These are phyloP conservation scores for Notodonta ziczac DNA, from an alignment of 2,888 invertebrate genomes.

Conservation along the genomic window DNA sequence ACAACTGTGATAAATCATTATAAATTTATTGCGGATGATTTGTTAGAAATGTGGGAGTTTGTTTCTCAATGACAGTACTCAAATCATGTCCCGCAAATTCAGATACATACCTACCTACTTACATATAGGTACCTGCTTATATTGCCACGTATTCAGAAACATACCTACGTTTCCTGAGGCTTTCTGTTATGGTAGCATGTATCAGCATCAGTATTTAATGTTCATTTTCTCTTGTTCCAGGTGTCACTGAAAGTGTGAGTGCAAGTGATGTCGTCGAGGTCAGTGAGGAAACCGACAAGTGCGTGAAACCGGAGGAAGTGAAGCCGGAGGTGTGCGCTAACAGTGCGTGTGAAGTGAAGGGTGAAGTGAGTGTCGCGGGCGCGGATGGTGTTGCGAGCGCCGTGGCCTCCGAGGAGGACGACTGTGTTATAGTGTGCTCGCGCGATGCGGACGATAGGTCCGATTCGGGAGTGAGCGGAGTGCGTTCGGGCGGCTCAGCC, in stretches of 20 bases:
- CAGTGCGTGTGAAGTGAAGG: conserved; percentile 78
- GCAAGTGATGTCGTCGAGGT: conserved; percentile 75
- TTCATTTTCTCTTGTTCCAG: conserved; percentile 66
- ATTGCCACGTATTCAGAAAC: too few relatives aligned
- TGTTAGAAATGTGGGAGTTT: conserved; percentile 10
- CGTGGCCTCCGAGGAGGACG: conserved; percentile 86
- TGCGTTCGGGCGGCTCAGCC: conserved; percentile 89
- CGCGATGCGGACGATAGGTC: conserved; percentile 84
- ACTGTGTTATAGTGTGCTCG: conserved; percentile 87
- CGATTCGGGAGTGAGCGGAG: conserved; percentile 90
- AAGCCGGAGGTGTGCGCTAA: conserved; percentile 62
- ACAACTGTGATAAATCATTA: conserved; percentile 14
- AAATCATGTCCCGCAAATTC: background rate
- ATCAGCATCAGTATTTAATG: conserved; percentile 7
- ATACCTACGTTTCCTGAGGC: too few relatives aligned
- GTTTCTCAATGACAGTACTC: background rate
- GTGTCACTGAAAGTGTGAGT: conserved; percentile 73
- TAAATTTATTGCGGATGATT: conserved; percentile 16
- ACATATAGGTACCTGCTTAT: too few relatives aligned
- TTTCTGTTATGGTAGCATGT: background rate
- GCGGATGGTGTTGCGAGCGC: conserved; percentile 82
- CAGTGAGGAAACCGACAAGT: conserved; percentile 76
- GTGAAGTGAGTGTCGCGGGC: conserved; percentile 76
- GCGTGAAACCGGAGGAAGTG: conserved; percentile 73
- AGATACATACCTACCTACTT: too few relatives aligned